phyloP scores from a whole-genome alignment of 2,888 invertebrate genomes.

The Drosophila formosana region DNA sequence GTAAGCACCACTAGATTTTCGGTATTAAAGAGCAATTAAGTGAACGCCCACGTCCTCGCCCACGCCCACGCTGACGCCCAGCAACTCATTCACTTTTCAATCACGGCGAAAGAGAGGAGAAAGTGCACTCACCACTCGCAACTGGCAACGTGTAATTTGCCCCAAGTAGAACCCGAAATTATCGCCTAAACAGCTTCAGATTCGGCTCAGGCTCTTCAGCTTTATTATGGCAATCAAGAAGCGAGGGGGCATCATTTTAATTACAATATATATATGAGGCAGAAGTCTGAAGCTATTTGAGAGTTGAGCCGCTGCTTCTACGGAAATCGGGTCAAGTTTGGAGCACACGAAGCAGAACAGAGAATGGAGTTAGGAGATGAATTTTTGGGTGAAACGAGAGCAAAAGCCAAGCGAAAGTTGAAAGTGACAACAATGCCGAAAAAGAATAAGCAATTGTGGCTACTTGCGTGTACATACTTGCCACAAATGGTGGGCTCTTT shows the following conservation, averaged over 20 bases:
- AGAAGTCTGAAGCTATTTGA: constrained; percentile 25
- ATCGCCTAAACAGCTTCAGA: constrained; percentile 69
- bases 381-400: constrained; percentile 51
- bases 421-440: constrained; percentile 65
- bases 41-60: constrained; percentile 28
- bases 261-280: constrained; percentile 50
- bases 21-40: constrained; percentile 64
- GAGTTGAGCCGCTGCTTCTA: constrained; percentile 1
- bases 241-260: constrained; percentile 45
- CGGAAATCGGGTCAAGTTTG: constrained; percentile 70
- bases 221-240: constrained; percentile 69
- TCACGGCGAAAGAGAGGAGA: constrained; percentile 45
- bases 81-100: constrained; percentile 55
- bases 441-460: constrained; percentile 4
- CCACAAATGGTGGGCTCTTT: constrained; percentile 12
- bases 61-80: constrained; percentile 15
- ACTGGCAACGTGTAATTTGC: constrained; percentile 67
- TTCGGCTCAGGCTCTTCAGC: constrained; percentile 8
- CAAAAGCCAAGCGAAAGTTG: constrained; percentile 72
- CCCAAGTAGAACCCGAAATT: constrained; percentile 71
- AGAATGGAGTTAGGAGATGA: constrained; percentile 7
- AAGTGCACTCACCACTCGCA: constrained; percentile 61
- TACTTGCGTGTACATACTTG: constrained; percentile 19
- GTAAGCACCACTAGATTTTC: constrained; percentile 64
- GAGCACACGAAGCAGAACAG: constrained; percentile 55